Evolutionary conservation across 2,888 invertebrate genomes (phyloP).

Genomic region (Hetaerina titia): DNA sequence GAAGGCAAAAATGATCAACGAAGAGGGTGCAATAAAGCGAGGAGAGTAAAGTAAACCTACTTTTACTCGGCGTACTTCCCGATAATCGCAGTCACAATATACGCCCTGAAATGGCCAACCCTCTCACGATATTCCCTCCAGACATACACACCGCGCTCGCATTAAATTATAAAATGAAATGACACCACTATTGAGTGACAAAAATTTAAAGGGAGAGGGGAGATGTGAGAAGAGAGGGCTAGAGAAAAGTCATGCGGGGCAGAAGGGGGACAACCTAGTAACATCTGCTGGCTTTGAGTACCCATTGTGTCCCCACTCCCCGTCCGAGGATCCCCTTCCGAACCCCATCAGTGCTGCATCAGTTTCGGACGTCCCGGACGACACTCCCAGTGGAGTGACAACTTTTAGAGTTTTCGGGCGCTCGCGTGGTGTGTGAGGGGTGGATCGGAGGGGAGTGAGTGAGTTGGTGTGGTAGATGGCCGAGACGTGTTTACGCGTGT

Average conservation of each 20-base stretch:
- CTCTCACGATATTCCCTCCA: slow-evolving; percentile 5
- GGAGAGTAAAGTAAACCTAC: background rate
- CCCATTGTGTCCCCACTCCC: background rate
- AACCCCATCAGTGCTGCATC: slow-evolving; percentile 10
- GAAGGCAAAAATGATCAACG: background rate
- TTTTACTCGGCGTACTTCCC: background rate
- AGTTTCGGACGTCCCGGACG: slow-evolving; percentile 1
- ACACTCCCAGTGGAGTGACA: slow-evolving; percentile 12
- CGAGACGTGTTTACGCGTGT: slow-evolving; percentile 21
- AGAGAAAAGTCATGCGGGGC: background rate
- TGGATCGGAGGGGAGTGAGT: background rate
- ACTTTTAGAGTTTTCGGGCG: background rate
- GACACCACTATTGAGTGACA: slow-evolving; percentile 38
- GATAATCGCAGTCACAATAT: background rate
- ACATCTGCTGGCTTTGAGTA: background rate
- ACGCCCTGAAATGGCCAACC: background rate
- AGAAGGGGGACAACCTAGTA: background rate
- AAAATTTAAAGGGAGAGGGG: slow-evolving; percentile 6
- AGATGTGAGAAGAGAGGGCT: background rate
- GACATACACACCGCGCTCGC: slow-evolving; percentile 52
- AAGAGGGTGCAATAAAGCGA: background rate
- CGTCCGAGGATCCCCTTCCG: background rate
- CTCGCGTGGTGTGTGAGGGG: background rate
- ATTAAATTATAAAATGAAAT: slow-evolving; percentile 58
- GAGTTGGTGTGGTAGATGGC: background rate